Evolutionary conservation across 2,797 vertebrate species (phyloP), one percentile per base, ranked within the genome.

Genomic region (Anabacerthia variegaticeps): DNA sequence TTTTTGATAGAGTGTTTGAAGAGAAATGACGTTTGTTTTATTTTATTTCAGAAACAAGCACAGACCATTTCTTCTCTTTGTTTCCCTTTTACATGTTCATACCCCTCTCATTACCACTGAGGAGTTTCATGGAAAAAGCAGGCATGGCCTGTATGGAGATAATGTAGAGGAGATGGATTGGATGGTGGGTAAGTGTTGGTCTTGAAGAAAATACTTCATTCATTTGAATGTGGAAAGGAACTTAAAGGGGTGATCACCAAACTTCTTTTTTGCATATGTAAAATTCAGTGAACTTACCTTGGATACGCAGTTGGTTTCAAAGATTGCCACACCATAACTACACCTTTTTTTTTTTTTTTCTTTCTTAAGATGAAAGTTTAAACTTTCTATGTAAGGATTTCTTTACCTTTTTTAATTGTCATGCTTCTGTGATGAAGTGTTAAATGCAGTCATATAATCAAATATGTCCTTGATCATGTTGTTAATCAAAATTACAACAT

Each of bases 111-210:
- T 95, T 91, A 98, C 93, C 28, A 98, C 97, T 7, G 89, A 98
- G 9, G 81, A 83, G 27, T 99, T 99, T 92, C 94, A 91, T 8
- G 98, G 98, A 43, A 98, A 97, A 95, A 99, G 99, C 93, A 97
- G 69, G n/a, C 98, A 99, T 49, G 98, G 99, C 22, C 79, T 97
- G 44, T 99, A 99, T 17, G 99, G 99, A n/a, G 99, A 99, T 97
- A 99, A 99, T 1, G 73, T 99, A 30, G 98, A 99, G 62, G 99
- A 99, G 94, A 80, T 98, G 97, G 99, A 99, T 95, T 98, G 97
- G 98, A 97, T 99, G 58, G 96, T 99, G 6, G 98, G 84, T 99
- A 85, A 98, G 98, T 95, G 16, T 8, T 17, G 5, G 6, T 55
- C 30, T 74, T 58, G 27, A 69, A 51, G 34, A 44, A 94, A 76